phyloP scores from a whole-genome alignment of 30 jellyfish, hydroid and myxozoan species.

The Chrysaora quinquecirrha region DNA sequence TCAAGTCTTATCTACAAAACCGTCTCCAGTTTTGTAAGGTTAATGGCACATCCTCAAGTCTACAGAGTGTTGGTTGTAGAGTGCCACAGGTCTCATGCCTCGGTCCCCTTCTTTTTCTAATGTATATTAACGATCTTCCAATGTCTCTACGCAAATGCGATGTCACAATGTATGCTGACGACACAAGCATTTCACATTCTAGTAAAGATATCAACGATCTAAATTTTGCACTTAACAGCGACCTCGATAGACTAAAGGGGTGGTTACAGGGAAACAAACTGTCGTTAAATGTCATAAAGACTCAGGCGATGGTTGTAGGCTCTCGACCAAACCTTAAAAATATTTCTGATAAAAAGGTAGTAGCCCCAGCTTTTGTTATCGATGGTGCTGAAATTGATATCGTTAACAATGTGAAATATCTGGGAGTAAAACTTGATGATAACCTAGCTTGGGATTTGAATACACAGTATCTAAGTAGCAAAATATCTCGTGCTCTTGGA shows the following conservation, averaged over 20 bases:
- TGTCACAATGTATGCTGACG: constrained; percentile 16
- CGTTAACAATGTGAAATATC: constrained; percentile 15
- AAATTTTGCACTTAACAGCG: constrained; percentile 16
- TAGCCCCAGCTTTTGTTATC: neutral
- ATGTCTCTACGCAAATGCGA: neutral
- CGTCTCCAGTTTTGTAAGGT: constrained; percentile 45
- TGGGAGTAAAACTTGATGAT: constrained; percentile 14
- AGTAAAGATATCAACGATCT: constrained; percentile 7
- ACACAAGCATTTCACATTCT: constrained; percentile 15
- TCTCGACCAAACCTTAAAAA: constrained; percentile 17
- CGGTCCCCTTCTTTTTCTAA: constrained; percentile 61
- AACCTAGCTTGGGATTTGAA: neutral
- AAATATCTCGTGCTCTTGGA: neutral
- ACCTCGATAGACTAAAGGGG: constrained; percentile 11
- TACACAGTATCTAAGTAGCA: neutral
- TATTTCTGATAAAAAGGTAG: constrained; percentile 7
- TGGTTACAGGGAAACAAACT: constrained; percentile 26
- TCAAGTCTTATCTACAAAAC: constrained; percentile 24
- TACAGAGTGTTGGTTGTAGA: constrained; percentile 27
- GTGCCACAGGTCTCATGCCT: constrained; percentile 70
- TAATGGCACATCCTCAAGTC: constrained; percentile 25
- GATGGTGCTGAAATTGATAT: constrained; percentile 19
- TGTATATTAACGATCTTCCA: no score
- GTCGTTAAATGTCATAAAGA: constrained; percentile 10
- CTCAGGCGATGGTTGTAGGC: constrained; percentile 29